Evolutionary conservation across 1,140 invertebrate species (phyloP), one percentile per base, ranked within the genome.

Genomic region (Nephila pilipes): DNA sequence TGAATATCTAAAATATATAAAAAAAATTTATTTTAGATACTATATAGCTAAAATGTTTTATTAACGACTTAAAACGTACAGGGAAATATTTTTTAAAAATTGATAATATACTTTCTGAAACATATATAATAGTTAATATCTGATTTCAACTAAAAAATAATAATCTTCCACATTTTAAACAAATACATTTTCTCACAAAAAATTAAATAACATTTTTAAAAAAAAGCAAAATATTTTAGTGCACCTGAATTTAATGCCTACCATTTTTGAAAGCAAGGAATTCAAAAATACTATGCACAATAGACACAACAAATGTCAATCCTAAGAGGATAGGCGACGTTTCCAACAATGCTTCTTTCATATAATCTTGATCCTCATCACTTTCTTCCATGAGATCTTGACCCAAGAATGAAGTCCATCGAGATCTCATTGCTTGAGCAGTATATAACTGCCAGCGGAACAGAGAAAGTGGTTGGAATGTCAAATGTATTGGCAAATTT

Each of bases 221-320:
- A 46, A 46, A 46, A 10, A 46, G 46, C 12, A 46, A 10, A 6
- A 46, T 10, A 46, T 46, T 0, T 46, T 10, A 46, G 12, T 46
- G 46, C 46, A 4, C 46, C 12, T 46, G 6, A 46, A 46, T 46
- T 46, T 46, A 12, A 75, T 36, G 65, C 94, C 96, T 96, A 97
- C 97, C 99, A 96, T 99, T 99, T 96, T 99, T 99, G 95, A 99
- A 99, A 87, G 99, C 99, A 55, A 99, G 96, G 94, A 99, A 97
- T 95, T 99, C 99, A 96, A 99, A 99, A 80, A 99, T 97, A 94
- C 98, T 99, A 96, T 99, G 99, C 4, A 99, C 96, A 57, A 99
- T 97, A 5, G 99, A 99, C 0, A 99, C 97, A 92, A 97, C 96
- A 90, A 99, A 97, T 20, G 99, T 99, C 63, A 99, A 95, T 57